These are phyloP conservation scores for Euura saliciscinereae DNA, from an alignment of 1,140 invertebrate genomes.

Conservation along the genomic window DNA sequence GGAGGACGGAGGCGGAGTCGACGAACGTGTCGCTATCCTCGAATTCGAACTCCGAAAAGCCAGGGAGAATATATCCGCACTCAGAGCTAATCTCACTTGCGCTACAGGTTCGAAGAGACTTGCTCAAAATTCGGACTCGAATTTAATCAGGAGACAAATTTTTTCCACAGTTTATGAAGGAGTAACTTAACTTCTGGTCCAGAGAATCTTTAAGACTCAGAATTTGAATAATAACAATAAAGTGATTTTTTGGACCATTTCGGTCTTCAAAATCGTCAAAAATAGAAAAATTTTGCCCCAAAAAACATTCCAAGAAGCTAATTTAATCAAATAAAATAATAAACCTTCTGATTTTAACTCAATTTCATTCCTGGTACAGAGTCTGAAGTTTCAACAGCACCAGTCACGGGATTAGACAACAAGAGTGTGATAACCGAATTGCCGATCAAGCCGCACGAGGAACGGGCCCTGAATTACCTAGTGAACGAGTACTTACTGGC, in stretches of 20 bases:
- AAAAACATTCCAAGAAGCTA: too few species aligned
- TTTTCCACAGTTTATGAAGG: too few species aligned
- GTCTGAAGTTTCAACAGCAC: conserved; percentile 63
- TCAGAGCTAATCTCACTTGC: conserved; percentile 82
- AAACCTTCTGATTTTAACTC: neutral
- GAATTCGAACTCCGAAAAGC: conserved; percentile 92
- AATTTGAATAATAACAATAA: too few species aligned
- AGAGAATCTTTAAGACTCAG: too few species aligned
- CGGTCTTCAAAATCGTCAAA: too few species aligned
- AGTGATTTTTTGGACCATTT: too few species aligned
- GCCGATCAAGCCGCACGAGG: conserved; percentile 82
- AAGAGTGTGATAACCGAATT: conserved; percentile 54
- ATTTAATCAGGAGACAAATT: too few species aligned
- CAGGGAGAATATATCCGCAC: conserved; percentile 82
- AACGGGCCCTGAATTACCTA: conserved; percentile 84
- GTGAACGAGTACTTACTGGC: conserved; percentile 87
- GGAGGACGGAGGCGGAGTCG: conserved; percentile 81
- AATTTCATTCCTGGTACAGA: conserved; percentile 56
- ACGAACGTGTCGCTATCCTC: conserved; percentile 82
- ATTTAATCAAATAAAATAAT: too few species aligned
- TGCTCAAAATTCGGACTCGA: too few species aligned
- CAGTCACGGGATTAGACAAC: conserved; percentile 60
- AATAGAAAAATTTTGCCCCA: too few species aligned
- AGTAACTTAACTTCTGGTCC: too few species aligned
- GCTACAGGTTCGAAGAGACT: conserved; percentile 67